Evolutionary conservation across 1,140 invertebrate species (phyloP).

Genomic region (Aphis gossypii): DNA sequence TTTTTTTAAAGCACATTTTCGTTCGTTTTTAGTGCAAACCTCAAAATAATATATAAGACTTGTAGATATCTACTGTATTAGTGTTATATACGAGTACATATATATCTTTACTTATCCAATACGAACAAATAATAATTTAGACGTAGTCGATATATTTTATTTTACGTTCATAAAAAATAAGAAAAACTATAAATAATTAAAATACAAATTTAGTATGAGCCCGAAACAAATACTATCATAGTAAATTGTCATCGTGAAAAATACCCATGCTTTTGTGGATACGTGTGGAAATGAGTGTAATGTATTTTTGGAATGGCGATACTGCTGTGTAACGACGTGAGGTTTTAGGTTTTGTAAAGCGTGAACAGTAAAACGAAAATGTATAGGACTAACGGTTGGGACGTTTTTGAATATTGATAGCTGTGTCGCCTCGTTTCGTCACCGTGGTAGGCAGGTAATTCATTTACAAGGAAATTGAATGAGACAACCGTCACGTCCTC

Average conservation of each 20-base stretch:
- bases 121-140: neutral
- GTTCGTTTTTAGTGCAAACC: too few relatives aligned
- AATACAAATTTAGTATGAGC: neutral
- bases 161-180: neutral
- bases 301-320: neutral
- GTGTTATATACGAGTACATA: too few relatives aligned
- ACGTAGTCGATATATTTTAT: neutral
- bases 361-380: neutral
- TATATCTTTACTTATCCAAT: neutral
- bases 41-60: too few relatives aligned
- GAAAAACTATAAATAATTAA: neutral
- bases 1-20: too few relatives aligned
- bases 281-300: neutral
- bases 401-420: slow-evolving; percentile 11
- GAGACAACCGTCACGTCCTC: neutral
- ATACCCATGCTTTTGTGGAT: neutral
- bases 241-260: neutral
- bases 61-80: too few relatives aligned
- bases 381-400: neutral
- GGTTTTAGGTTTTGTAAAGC: neutral
- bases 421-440: neutral
- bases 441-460: neutral
- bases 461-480: neutral
- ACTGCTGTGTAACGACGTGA: neutral
- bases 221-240: neutral